Percentiles rank a stretch among this genome's conserved stretches.
These are phyloP conservation scores for Rhogogaster chlorosoma DNA, from an alignment of 2,888 invertebrate species.

Conservation along the genomic window DNA sequence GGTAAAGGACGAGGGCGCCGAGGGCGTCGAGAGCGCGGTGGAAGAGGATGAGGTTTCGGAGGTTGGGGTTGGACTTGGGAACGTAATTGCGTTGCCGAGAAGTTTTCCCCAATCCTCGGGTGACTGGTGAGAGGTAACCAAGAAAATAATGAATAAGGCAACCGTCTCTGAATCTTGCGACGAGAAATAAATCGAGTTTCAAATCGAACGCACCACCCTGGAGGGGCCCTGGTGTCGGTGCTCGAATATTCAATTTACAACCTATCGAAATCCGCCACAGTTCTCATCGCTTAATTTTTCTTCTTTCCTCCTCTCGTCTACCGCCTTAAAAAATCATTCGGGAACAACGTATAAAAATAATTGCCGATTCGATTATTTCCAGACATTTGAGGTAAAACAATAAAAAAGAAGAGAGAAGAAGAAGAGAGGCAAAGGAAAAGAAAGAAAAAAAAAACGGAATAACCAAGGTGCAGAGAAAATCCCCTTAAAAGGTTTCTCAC, in stretches of 20 bases:
- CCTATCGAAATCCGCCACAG: constrained; percentile 32
- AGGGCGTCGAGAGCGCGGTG: constrained; percentile 49
- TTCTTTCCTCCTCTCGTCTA: not conserved
- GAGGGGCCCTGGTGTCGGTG: constrained; percentile 18
- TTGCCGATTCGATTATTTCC: constrained; percentile 6
- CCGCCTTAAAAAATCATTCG: not conserved
- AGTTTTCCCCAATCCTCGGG: constrained; percentile 51
- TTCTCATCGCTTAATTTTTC: not conserved
- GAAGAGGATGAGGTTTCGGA: constrained; percentile 48
- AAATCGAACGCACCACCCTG: constrained; percentile 14
- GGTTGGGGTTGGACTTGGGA: constrained; percentile 56
- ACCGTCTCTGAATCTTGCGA: constrained; percentile 44
- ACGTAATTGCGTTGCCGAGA: constrained; percentile 77
- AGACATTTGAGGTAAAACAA: not conserved
- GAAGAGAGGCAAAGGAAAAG: no score
- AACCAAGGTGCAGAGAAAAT: not conserved
- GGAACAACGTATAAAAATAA: not conserved
- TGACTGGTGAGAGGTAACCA: constrained; percentile 69
- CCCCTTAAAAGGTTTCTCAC: not conserved
- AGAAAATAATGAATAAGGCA: constrained; percentile 76
- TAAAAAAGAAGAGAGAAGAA: not conserved
- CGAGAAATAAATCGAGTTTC: constrained; percentile 48
- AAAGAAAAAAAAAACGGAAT: not conserved
- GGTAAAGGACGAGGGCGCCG: constrained; percentile 50
- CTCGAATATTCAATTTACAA: constrained; percentile 39